Evolutionary conservation across 1,140 invertebrate genomes (phyloP).

Genomic region (Drosophila insularis): DNA sequence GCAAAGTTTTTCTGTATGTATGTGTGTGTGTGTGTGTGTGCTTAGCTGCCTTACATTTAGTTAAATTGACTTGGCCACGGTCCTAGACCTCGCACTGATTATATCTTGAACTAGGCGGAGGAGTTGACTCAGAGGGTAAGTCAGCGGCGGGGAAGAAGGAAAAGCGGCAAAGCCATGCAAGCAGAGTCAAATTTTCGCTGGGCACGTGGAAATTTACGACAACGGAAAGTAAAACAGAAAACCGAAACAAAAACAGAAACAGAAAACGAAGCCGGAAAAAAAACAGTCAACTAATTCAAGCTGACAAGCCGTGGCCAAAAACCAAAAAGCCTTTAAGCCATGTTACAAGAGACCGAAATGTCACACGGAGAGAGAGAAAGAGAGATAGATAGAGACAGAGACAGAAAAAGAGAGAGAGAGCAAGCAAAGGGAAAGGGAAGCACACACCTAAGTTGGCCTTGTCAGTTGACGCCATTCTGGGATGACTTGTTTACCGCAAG

Average conservation of each 20-base stretch:
- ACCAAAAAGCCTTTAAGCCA: conserved; percentile 64
- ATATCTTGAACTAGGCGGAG: neutral
- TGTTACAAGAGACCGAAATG: conserved; percentile 22
- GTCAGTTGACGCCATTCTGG: conserved; percentile 49
- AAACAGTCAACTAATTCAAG: conserved; percentile 64
- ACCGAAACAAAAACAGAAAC: conserved; percentile 21
- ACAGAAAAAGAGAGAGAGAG: neutral
- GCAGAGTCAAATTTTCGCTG: conserved; percentile 44
- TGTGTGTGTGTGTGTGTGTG: neutral
- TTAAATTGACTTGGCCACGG: conserved; percentile 2
- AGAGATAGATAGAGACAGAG: conserved; percentile 12
- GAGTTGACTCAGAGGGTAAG: too few species aligned
- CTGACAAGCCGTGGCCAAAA: conserved; percentile 61
- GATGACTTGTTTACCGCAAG: conserved; percentile 50
- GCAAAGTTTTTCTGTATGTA: neutral
- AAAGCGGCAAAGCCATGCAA: neutral
- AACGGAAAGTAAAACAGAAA: conserved; percentile 35
- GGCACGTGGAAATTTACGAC: conserved; percentile 64
- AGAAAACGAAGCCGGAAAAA: conserved; percentile 21
- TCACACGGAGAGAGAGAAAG: conserved; percentile 8
- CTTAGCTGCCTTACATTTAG: neutral
- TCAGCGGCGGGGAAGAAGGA: too few species aligned
- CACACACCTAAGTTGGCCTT: conserved; percentile 52
- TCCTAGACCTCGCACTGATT: neutral
- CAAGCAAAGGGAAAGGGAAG: neutral